Percentiles rank a stretch among this genome's conserved stretches.
Conservation (phyloP, 2,888 invertebrate genomes). For the Acrobasis repandana region DNA sequence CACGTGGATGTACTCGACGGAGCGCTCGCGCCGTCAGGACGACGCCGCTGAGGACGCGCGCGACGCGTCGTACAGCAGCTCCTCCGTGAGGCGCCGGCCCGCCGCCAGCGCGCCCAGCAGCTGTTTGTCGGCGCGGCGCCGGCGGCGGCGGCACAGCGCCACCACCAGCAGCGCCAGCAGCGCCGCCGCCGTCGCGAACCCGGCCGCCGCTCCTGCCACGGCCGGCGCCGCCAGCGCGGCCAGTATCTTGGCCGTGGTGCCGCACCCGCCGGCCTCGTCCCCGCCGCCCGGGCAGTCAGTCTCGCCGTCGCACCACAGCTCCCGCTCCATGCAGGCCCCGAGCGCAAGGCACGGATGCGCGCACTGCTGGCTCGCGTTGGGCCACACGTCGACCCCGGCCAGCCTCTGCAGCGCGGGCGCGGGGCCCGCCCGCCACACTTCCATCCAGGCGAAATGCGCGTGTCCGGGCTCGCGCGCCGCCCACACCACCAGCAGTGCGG, state of each 20-base stretch:
- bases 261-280: slow-evolving; percentile 81
- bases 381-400: slow-evolving; percentile 52
- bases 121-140: slow-evolving; percentile 83
- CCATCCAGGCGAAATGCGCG: slow-evolving; percentile 88
- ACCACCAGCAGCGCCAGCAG: slow-evolving; percentile 49
- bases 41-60: slow-evolving; percentile 80
- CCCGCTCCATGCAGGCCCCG: slow-evolving; percentile 89
- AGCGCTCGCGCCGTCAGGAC: slow-evolving; percentile 95
- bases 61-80: slow-evolving; percentile 85
- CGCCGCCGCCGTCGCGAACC: slow-evolving; percentile 79
- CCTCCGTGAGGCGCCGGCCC: slow-evolving; percentile 86
- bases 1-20: slow-evolving; percentile 96
- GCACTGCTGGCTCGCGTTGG: slow-evolving; percentile 58
- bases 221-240: slow-evolving; percentile 86
- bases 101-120: slow-evolving; percentile 83
- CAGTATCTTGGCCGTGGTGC: slow-evolving; percentile 78
- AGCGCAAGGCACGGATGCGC: slow-evolving; percentile 85
- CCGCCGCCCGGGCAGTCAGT: slow-evolving; percentile 61
- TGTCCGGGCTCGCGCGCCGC: slow-evolving; percentile 89
- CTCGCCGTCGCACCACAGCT: slow-evolving; percentile 89
- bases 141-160: slow-evolving; percentile 83
- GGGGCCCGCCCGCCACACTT: slow-evolving; percentile 50
- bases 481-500: slow-evolving; percentile 91
- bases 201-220: slow-evolving; percentile 61
- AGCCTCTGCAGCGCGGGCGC: slow-evolving; percentile 32